Evolutionary conservation across 2,797 vertebrate species (phyloP).

Genomic region (Macrochelys suwanniensis): DNA sequence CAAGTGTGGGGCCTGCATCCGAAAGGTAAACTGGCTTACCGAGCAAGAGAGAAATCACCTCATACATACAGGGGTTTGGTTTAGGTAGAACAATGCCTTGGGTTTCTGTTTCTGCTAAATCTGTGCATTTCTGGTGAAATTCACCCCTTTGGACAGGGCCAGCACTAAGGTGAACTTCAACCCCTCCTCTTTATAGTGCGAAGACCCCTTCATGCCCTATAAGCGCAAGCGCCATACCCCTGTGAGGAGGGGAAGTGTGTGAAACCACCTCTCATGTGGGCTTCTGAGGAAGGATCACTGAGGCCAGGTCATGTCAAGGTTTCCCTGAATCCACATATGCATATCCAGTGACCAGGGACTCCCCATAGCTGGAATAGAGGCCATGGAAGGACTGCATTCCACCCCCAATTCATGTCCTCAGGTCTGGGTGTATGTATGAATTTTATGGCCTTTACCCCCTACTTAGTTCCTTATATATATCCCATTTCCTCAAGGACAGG

Average conservation of each 20-base stretch:
- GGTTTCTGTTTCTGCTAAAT: not conserved
- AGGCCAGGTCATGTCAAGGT: not conserved
- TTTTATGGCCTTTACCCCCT: not conserved
- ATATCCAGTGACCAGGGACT: not conserved
- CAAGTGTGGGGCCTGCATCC: not conserved
- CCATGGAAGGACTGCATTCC: not conserved
- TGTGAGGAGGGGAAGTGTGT: not conserved
- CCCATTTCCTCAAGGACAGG: not conserved
- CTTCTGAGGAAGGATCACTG: not conserved
- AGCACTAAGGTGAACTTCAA: not conserved
- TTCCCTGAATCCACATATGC: not conserved
- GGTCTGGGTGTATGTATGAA: rapidly evolving
- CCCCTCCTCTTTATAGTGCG: not conserved
- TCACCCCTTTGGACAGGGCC: not conserved
- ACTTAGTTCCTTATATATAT: not conserved
- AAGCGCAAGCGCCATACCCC: not conserved
- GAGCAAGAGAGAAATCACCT: not conserved
- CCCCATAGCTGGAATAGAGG: not conserved
- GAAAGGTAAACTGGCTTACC: not conserved
- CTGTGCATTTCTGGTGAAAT: not conserved
- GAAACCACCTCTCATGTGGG: not conserved
- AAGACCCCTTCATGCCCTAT: not conserved
- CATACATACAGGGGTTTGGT: not conserved
- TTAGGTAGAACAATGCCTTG: not conserved
- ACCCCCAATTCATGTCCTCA: rapidly evolving